Evolutionary conservation across 2,797 vertebrate species (phyloP), one percentile per base, ranked within the genome.

Genomic region (Acanthornis magna): DNA sequence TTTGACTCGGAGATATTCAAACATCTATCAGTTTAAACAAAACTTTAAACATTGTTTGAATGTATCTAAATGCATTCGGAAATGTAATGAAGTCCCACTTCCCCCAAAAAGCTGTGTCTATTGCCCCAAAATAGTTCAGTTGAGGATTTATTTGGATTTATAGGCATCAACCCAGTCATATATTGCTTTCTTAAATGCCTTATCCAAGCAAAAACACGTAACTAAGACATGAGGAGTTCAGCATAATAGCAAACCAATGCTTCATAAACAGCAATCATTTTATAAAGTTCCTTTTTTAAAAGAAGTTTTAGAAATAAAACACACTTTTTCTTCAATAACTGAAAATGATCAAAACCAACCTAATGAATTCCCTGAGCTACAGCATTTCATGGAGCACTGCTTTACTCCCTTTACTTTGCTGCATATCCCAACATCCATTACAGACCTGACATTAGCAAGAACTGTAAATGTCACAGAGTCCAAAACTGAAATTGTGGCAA

Each of bases 81-180:
- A 95, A 85, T 32, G 51, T 93, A 95, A 96, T 94, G 91, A 95
- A 95, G 91, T 87, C 88, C 88, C 34, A 0, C 78, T 94, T 95
- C 61, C 71, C 88, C 76, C 72, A 73, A 68, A 84, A 96, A 43
- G 62, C 75, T 93, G 42, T 65, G 80, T 67, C 91, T 94, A 75
- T 72, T 80, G 76, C 71, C 40, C 86, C 80, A 91, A 91, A 97
- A 96, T 85, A 95, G 94, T 94, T 93, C 89, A 89, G 51, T 0
- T 82, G 94, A 92, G 93, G n/a, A 95, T 96, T 96, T 97, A 95
- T 96, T 91, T 95, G 89, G 97, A 97, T 97, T 95, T 97, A 97
- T 92, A 95, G 88, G 48, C 76, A 96, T 76, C 81, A 93, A 92
- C 51, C 34, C 81, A 91, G 88, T 81, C 87, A 74, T 78, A 83